Base-by-base conservation (phyloP, 2,113 vertebrate genomes). In the Phaetusa simplex region DNA sequence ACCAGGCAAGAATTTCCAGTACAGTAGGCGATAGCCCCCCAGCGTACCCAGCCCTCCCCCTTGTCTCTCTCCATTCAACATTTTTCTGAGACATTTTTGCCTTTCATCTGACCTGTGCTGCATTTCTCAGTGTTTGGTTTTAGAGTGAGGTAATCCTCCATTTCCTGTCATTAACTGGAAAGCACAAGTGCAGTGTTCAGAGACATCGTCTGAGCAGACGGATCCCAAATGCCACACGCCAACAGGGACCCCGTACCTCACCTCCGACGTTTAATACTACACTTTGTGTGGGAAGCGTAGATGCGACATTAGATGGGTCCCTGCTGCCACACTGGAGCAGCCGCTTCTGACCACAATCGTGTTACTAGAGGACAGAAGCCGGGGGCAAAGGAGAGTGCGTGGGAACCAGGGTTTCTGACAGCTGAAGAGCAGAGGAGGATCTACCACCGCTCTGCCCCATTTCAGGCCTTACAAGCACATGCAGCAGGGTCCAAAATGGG, bases 81-180 rank as follows among this genome's bases (percentile, higher is more conserved):
- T 69, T 84, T 78, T 72, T 82, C n/a, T 36, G 24, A 94, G 64
- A 82, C 52, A 22, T 90, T 85, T 86, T 82, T 83, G 89, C 76
- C 74, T 97, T 84, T 93, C 71, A 66, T 86, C 93, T 94, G 92
- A 93, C 93, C 77, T 74, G 38, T 8, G 4, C 34, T 1, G 18
- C 71, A 62, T 90, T 93, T 95, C 79, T 93, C 36, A 18, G 74
- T 89, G 72, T 86, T 88, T 53, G 74, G 74, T 77, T 96, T 97
- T 86, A 61, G 74, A 96, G 93, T 95, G 93, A 97, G 95, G 88
- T 97, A 98, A 98, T 96, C 95, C 97, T 97, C 97, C 93, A 96
- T 97, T 98, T 98, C 98, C 98, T 97, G 97, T 97, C 97, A 97
- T 97, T 98, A 98, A 96, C 95, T 82, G 90, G 50, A 85, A 94